Evolutionary conservation across 1,140 invertebrate genomes (phyloP), one percentile per base, ranked within the genome.

Genomic region (Elysia chlorotica): DNA sequence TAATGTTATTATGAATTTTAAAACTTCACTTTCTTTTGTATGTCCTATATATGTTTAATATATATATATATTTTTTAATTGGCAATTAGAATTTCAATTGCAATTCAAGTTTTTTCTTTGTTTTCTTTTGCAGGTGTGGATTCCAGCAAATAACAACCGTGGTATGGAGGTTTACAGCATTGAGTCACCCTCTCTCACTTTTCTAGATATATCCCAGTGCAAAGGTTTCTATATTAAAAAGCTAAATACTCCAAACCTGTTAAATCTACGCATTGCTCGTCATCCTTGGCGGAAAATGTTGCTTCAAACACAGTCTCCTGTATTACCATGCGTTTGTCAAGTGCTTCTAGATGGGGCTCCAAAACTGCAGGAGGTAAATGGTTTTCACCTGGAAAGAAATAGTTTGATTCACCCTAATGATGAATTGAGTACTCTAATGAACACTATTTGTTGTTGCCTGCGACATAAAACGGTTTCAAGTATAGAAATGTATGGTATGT

Each of bases 401-500:
- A 37, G 10, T 10, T 4, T 37, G 25, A 21, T 36, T 4, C 53
- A 36, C 38, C 56, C 67, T n/a, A 37, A 53, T 6, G 54, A 57
- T 4, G 30, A 57, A 36, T 36, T 70, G n/a, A 70, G n/a, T 28
- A 70, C 19, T 59, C 33, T 59, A 25, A 30, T 70, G 28, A 23
- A 30, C 38, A 37, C 30, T 4, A 25, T 70, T 59, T 70, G 67
- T 59, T 70, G 67, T 57, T 70, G 67, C 38, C 30, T 48, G 6
- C 28, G 38, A 35, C 67, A 70, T 70, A 59, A 37, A 23, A 57
- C 28, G 30, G 56, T n/a, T 59, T 25, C 33, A 35, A 38, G 54
- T 21, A 70, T 57, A 36, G 67, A 70, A 59, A 54, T 57, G 67
- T 70, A 70, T 70, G 67, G 67, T 36, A 70, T 70, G 67, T 70